Evolutionary conservation across 1,140 invertebrate genomes (phyloP), one percentile per base, ranked within the genome.

Genomic region (Notospermus geniculatus): DNA sequence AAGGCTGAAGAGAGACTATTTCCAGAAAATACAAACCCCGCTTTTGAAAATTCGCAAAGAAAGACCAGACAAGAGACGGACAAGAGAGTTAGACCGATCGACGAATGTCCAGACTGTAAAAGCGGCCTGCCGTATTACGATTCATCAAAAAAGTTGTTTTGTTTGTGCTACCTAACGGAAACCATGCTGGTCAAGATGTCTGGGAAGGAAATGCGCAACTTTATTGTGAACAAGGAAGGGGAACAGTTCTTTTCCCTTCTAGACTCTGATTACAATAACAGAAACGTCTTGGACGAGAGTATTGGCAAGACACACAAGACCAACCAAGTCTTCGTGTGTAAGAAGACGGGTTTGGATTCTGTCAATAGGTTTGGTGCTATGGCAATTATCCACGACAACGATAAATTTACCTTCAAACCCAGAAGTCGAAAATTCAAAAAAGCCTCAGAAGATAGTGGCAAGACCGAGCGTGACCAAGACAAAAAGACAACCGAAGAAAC

Each of bases 91-190:
- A 50, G 46, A 50, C 5, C 46, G 5, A 50, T 4, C 5, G 46
- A 50, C 4, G 5, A 5, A n/a, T 50, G 46, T 50, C 46, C 46
- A 9, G 46, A 50, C 46, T 50, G 46, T 50, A 23, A n/a, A 5
- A 50, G 46, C 46, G 46, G 46, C 9, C 25, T 50, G 25, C n/a
- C 46, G 5, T 50, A 50, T n/a, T 50, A 50, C 46, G 46, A 50
- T n/a, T 50, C 46, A 9, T 7, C 46, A 5, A 50, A n/a, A 27
- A 50, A 50, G n/a, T n/a, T 7, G n/a, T 50, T 50, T n/a, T 50
- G 46, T 50, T 50, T 50, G 5, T 50, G 46, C 25, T 50, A 50
- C 25, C 46, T 50, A 27, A n/a, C 46, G 5, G 5, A 50, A 5
- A 9, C 19, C 25, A n/a, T 50, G 5, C 4, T 50, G 4, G n/a